Evolutionary conservation across 2,797 vertebrate genomes (phyloP).

Genomic region (Octomys mimax): DNA sequence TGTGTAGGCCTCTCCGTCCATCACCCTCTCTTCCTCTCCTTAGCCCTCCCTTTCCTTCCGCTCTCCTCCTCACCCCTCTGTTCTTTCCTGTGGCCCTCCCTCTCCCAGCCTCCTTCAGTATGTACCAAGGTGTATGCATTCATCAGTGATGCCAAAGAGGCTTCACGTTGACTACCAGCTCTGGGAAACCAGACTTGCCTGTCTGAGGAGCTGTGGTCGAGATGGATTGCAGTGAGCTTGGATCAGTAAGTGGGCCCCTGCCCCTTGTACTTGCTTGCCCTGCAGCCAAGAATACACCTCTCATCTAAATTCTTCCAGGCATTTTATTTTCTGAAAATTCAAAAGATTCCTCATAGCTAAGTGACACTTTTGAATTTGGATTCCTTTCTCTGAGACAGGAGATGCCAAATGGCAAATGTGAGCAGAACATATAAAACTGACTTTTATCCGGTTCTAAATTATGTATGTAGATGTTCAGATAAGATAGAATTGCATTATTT

Average conservation of each 20-base stretch:
- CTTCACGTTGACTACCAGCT: background rate
- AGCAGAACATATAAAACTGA: background rate
- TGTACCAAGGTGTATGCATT: background rate
- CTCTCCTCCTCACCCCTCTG: background rate
- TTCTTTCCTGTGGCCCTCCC: accelerated
- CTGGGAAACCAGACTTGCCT: background rate
- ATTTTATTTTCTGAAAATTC: conserved; percentile 11
- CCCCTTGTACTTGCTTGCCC: background rate
- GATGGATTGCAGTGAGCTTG: background rate
- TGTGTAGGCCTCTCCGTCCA: background rate
- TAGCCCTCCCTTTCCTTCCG: background rate
- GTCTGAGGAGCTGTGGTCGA: background rate
- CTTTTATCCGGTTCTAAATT: conserved; percentile 34
- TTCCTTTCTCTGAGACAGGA: background rate
- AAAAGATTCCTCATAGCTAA: conserved; percentile 9
- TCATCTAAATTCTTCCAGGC: background rate
- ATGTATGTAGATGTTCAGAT: background rate
- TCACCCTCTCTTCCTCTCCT: background rate
- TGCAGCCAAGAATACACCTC: background rate
- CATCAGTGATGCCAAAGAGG: background rate
- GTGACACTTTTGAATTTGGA: background rate
- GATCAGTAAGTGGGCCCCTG: background rate
- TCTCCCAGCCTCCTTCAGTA: background rate
- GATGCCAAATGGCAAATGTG: conserved; percentile 2
- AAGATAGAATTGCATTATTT: background rate